Evolutionary conservation across 1,140 invertebrate genomes (phyloP).

Genomic region (Panulirus ornatus): DNA sequence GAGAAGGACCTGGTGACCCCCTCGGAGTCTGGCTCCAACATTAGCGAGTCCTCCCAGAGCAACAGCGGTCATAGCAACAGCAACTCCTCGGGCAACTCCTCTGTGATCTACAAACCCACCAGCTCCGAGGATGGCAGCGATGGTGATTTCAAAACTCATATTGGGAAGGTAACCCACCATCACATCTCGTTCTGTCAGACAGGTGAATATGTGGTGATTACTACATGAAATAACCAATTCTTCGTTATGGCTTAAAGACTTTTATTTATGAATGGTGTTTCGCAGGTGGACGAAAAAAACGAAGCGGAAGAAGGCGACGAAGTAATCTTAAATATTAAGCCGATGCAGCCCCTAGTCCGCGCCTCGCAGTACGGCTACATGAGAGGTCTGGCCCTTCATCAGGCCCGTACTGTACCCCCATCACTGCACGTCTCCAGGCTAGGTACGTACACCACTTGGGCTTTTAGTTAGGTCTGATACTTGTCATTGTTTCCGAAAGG

Average conservation of each 20-base stretch:
- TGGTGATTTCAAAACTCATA: slow-evolving; percentile 57
- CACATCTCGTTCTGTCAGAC: no score
- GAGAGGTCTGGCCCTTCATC: slow-evolving; percentile 76
- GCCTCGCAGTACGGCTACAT: slow-evolving; percentile 83
- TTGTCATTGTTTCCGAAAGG: no score
- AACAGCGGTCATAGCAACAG: slow-evolving; percentile 75
- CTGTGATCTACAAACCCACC: slow-evolving; percentile 73
- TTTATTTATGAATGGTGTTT: neutral
- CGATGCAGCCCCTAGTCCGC: slow-evolving; percentile 92
- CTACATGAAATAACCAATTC: no score
- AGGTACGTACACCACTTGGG: no score
- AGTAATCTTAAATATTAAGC: slow-evolving; percentile 89
- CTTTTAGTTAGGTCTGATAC: no score
- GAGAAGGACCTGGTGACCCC: slow-evolving; percentile 66
- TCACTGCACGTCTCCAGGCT: slow-evolving; percentile 76
- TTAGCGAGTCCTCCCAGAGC: slow-evolving; percentile 73
- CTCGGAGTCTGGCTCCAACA: slow-evolving; percentile 72
- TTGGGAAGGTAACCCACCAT: slow-evolving; percentile 58
- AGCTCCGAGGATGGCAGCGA: slow-evolving; percentile 72
- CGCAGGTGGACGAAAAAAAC: slow-evolving; percentile 78
- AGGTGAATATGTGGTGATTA: no score
- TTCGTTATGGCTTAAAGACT: neutral
- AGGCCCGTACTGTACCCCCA: slow-evolving; percentile 57
- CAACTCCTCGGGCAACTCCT: slow-evolving; percentile 69
- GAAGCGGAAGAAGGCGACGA: slow-evolving; percentile 86